Evolutionary conservation across 2,797 vertebrate genomes (phyloP), one percentile per base, ranked within the genome.

Genomic region (Adelosebastes latens): DNA sequence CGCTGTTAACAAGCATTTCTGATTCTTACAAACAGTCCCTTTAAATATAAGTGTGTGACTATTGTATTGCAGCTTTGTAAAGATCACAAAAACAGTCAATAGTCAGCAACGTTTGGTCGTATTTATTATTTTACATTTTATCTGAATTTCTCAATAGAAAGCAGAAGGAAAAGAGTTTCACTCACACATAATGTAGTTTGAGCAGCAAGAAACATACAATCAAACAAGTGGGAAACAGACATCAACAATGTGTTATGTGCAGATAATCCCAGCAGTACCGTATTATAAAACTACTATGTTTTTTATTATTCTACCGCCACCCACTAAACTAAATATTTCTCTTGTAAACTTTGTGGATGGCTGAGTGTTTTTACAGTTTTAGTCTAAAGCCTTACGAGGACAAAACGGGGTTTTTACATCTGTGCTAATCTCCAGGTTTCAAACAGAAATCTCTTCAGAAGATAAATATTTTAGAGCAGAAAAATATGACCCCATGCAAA

Each of bases 201-300:
- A 93, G 90, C 92, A 95, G 93, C 88, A 86, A 83, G 74, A 91
- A 77, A 88, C 78, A 61, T 77, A 90, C 70, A 90, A 85, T 82
- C 84, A 90, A 81, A 90, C 68, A 84, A 65, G 25, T 86, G 79
- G 72, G 80, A 77, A 84, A 89, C 60, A 67, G 22, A 83, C 79
- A 75, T 62, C 55, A 58, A 79, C 64, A 75, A 52, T 63, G 75
- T 62, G 83, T 83, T 77, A 87, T 83, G 81, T 81, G 84, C 79
- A 70, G 80, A 88, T 75, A 58, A 52, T 89, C 84, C 89, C 86
- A 87, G 55, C 70, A 81, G 91, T 90, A 93, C 89, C 87, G 61
- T 82, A 81, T 77, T 79, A 86, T 22, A 85, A 85, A 88, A 80
- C 76, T 78, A 89, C 62, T 29, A 62, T 56, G 11, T 18, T 36